phyloP scores from a whole-genome alignment of 2,113 vertebrate genomes.

The Takifugu bimaculatus region DNA sequence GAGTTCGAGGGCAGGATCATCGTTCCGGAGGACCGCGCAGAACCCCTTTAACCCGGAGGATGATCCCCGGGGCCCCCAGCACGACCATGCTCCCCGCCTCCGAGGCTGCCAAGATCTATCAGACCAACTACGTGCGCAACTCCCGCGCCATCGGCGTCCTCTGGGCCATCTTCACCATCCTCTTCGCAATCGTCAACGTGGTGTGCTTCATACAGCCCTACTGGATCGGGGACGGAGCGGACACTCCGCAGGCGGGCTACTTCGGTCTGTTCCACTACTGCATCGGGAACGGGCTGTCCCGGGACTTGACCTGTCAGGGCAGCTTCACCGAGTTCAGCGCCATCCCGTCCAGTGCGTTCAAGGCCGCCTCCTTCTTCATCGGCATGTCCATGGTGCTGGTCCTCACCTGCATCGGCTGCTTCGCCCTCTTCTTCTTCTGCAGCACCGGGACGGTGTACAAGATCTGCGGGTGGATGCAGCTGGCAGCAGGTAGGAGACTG shows the following conservation, averaged over 20 bases:
- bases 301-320: slow-evolving; percentile 91
- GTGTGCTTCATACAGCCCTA: slow-evolving; percentile 99
- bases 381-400: slow-evolving; percentile 96
- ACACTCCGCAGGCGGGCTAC: slow-evolving; percentile 96
- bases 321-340: slow-evolving; percentile 96
- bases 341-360: slow-evolving; percentile 95
- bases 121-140: slow-evolving; percentile 98
- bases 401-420: slow-evolving; percentile 93
- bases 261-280: slow-evolving; percentile 99
- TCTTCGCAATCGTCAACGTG: slow-evolving; percentile 97
- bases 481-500: slow-evolving; percentile 86
- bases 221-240: slow-evolving; percentile 97
- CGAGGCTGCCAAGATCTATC: slow-evolving; percentile 97
- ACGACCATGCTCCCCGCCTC: slow-evolving; percentile 87
- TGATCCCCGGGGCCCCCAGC: slow-evolving; percentile 75
- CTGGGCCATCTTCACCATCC: slow-evolving; percentile 99
- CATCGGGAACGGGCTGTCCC: slow-evolving; percentile 91
- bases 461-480: slow-evolving; percentile 99
- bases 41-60: slow-evolving; percentile 28
- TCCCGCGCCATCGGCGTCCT: slow-evolving; percentile 96
- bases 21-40: slow-evolving; percentile 24
- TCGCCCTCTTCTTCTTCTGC: slow-evolving; percentile 99
- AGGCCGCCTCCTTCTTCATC: slow-evolving; percentile 97
- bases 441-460: slow-evolving; percentile 98
- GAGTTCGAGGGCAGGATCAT: slow-evolving; percentile 19